A percentile compares a stretch with the other conserved stretches of the same genome.
These are phyloP conservation scores for Ariolimax columbianus DNA, from an alignment of 2,888 invertebrate species.

Conservation along the genomic window DNA sequence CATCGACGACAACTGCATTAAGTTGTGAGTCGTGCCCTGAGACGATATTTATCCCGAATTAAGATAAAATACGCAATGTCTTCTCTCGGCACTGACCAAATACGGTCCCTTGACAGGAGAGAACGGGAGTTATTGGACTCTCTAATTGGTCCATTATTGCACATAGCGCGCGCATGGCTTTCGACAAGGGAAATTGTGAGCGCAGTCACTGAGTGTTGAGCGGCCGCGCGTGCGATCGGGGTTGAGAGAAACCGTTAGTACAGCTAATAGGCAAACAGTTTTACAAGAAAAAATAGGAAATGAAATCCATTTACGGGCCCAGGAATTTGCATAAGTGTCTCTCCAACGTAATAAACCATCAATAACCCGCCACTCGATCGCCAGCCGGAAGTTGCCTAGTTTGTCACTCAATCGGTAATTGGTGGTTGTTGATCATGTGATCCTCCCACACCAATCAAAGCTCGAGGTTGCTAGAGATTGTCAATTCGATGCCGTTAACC, in stretches of 20 bases:
- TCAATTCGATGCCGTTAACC: neutral
- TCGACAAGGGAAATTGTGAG: slow-evolving; percentile 50
- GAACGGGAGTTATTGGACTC: slow-evolving; percentile 46
- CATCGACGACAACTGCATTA: slow-evolving; percentile 28
- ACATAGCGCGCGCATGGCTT: slow-evolving; percentile 38
- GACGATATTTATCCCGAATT: slow-evolving; percentile 36
- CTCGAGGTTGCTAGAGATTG: neutral
- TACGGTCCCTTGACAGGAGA: slow-evolving; percentile 31
- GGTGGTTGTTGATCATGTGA: slow-evolving; percentile 47
- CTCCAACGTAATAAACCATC: slow-evolving; percentile 53
- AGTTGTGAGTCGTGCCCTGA: slow-evolving; percentile 25
- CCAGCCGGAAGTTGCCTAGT: slow-evolving; percentile 48
- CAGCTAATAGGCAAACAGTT: slow-evolving; percentile 52
- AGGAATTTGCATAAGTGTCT: slow-evolving; percentile 54
- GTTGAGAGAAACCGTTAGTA: slow-evolving; percentile 44
- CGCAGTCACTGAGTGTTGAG: slow-evolving; percentile 41
- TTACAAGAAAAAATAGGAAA: slow-evolving; percentile 52
- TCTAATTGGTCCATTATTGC: slow-evolving; percentile 54
- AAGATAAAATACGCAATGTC: slow-evolving; percentile 40
- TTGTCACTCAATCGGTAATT: slow-evolving; percentile 48
- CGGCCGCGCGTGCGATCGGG: slow-evolving; percentile 37
- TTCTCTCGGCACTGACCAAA: slow-evolving; percentile 38
- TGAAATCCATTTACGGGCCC: slow-evolving; percentile 52
- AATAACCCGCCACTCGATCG: slow-evolving; percentile 53
- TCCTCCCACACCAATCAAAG: slow-evolving; percentile 36